Evolutionary conservation across 2,797 vertebrate genomes (phyloP).

Genomic region (Geranospiza caerulescens): DNA sequence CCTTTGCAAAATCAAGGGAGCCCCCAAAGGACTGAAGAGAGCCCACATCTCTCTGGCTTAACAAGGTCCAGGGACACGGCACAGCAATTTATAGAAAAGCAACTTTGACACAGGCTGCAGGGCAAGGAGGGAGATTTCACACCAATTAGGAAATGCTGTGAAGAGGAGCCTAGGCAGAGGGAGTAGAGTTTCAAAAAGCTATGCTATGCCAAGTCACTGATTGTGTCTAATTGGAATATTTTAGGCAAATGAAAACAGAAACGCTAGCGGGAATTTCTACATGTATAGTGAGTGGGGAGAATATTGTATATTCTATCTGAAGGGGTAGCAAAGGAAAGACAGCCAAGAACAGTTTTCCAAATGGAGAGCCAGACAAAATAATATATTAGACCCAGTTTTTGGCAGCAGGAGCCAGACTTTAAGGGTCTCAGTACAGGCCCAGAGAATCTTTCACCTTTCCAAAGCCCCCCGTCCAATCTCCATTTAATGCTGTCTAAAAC

Average conservation of each 20-base stretch:
- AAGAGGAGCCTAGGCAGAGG: neutral
- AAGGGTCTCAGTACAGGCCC: neutral
- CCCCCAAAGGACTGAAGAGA: neutral
- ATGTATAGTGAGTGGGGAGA: neutral
- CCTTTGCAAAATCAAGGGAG: neutral
- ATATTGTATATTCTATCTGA: neutral
- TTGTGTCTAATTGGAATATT: neutral
- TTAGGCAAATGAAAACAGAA: conserved; percentile 31
- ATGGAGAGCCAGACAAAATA: neutral
- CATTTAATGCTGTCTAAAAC: neutral
- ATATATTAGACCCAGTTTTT: neutral
- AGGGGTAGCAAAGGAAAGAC: neutral
- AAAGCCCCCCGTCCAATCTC: neutral
- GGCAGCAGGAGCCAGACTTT: neutral
- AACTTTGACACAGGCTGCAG: neutral
- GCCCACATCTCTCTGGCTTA: neutral
- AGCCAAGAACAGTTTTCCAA: conserved; percentile 23
- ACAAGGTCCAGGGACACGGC: neutral
- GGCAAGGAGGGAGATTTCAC: neutral
- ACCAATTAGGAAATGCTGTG: neutral
- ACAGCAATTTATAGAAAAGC: neutral
- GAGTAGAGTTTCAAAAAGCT: neutral
- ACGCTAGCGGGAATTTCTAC: neutral
- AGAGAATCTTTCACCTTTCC: neutral
- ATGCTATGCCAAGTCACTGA: neutral